Percentiles rank a stretch among this genome's conserved stretches.
Evolutionary conservation across 1,140 invertebrate genomes (phyloP).

Genomic region (Pomacea maculata): DNA sequence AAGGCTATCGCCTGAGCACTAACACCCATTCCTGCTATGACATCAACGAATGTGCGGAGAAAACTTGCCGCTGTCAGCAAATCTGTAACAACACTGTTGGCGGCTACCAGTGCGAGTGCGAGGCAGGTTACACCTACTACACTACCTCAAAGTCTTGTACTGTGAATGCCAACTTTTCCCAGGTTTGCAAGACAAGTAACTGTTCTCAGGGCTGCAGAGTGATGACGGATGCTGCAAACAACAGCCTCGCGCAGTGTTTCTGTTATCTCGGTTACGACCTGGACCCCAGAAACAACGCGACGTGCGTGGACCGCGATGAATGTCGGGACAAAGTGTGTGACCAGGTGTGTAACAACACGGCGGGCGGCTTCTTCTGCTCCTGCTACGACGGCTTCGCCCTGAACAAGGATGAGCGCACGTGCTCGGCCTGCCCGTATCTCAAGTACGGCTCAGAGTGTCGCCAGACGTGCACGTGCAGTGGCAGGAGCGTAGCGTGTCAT

Average conservation of each 20-base stretch:
- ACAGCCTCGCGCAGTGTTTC: not conserved
- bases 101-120: conserved; percentile 40
- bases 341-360: conserved; percentile 39
- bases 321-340: conserved; percentile 12
- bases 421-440: conserved; percentile 20
- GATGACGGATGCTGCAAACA: not conserved
- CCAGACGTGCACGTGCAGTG: conserved; percentile 31
- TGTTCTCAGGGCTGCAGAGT: conserved; percentile 1
- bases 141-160: not conserved
- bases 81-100: conserved; percentile 40
- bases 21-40: conserved; percentile 37
- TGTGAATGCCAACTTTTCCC: not conserved
- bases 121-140: conserved; percentile 23
- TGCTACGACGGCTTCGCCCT: conserved; percentile 32
- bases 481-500: conserved; percentile 23
- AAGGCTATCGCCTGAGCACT: conserved; percentile 26
- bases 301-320: conserved; percentile 22
- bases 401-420: conserved; percentile 26
- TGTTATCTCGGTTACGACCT: not conserved
- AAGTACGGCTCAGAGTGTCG: conserved; percentile 33
- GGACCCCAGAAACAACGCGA: not conserved
- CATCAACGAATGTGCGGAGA: conserved; percentile 58
- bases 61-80: conserved; percentile 57
- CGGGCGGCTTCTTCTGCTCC: conserved; percentile 38
- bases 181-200: not conserved